Percentiles rank a stretch among this genome's conserved stretches.
phyloP scores from a whole-genome alignment of 2,888 invertebrate genomes.

The Barypeithes pellucidus region DNA sequence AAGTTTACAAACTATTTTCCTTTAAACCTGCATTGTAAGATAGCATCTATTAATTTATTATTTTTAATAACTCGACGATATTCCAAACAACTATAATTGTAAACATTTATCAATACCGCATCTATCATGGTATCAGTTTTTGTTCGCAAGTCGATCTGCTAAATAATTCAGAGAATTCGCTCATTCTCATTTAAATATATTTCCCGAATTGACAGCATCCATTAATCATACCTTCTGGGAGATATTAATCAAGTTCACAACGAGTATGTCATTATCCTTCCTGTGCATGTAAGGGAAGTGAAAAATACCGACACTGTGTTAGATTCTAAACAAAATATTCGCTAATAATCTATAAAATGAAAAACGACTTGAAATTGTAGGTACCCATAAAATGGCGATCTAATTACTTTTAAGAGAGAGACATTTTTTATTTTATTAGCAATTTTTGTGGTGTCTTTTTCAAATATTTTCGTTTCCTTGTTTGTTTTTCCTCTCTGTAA shows the following conservation, averaged over 20 bases:
- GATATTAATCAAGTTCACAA: conserved; percentile 51
- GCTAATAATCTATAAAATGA: conserved; percentile 19
- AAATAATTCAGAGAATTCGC: conserved; percentile 50
- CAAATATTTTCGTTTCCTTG: no score
- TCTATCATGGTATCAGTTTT: conserved; percentile 35
- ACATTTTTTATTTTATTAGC: no score
- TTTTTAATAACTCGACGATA: no score
- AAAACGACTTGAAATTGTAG: no score
- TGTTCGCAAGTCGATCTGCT: conserved; percentile 46
- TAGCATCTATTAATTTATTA: no score
- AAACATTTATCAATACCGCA: conserved; percentile 40
- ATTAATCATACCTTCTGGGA: conserved; percentile 46
- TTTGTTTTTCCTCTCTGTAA: no score
- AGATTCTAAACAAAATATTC: conserved; percentile 37
- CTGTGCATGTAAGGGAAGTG: conserved; percentile 42
- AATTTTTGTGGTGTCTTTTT: no score
- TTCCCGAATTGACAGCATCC: conserved; percentile 50
- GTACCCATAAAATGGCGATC: no score
- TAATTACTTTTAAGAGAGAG: no score
- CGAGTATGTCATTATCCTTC: conserved; percentile 47
- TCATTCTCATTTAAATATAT: conserved; percentile 53
- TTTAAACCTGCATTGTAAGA: no score
- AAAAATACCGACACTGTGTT: conserved; percentile 43
- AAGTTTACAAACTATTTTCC: no score
- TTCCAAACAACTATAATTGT: no score